These are phyloP conservation scores for Syritta pipiens DNA, from an alignment of 2,888 invertebrate genomes.

Conservation along the genomic window DNA sequence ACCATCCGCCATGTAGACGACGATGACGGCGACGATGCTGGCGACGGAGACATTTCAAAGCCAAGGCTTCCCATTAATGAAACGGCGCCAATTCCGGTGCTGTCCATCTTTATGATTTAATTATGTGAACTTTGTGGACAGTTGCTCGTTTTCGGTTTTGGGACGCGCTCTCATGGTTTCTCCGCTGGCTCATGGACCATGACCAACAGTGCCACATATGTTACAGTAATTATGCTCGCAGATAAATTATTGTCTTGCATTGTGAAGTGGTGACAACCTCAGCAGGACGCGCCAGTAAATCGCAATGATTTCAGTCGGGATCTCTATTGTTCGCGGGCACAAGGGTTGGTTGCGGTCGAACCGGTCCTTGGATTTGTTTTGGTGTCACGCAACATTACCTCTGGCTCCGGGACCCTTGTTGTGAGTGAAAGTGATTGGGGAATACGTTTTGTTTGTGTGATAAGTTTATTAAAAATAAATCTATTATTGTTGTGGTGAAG, in stretches of 20 bases:
- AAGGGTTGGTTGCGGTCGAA: constrained; percentile 59
- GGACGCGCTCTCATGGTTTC: constrained; percentile 21
- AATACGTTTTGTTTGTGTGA: constrained; percentile 33
- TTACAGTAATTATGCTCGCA: constrained; percentile 66
- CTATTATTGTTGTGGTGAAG: constrained; percentile 38
- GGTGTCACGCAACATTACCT: constrained; percentile 67
- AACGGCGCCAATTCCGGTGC: constrained; percentile 48
- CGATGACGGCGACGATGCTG: too few relatives aligned
- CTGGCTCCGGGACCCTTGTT: constrained; percentile 44
- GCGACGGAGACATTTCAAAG: constrained; percentile 23
- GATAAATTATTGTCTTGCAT: constrained; percentile 65
- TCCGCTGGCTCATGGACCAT: constrained; percentile 54
- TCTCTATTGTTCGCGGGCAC: constrained; percentile 57
- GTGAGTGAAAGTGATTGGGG: constrained; percentile 12
- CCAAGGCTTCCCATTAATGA: constrained; percentile 32
- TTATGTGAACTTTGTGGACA: constrained; percentile 56
- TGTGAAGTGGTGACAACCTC: constrained; percentile 58
- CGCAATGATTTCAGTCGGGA: constrained; percentile 16
- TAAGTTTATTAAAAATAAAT: constrained; percentile 66
- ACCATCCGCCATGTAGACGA: not conserved
- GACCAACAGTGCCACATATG: constrained; percentile 68
- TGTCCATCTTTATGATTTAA: constrained; percentile 48
- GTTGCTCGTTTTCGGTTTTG: constrained; percentile 9
- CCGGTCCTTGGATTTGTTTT: constrained; percentile 53
- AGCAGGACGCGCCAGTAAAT: constrained; percentile 52